phyloP scores from a whole-genome alignment of 2,113 vertebrate species.

The Heterotilapia buettikoferi region DNA sequence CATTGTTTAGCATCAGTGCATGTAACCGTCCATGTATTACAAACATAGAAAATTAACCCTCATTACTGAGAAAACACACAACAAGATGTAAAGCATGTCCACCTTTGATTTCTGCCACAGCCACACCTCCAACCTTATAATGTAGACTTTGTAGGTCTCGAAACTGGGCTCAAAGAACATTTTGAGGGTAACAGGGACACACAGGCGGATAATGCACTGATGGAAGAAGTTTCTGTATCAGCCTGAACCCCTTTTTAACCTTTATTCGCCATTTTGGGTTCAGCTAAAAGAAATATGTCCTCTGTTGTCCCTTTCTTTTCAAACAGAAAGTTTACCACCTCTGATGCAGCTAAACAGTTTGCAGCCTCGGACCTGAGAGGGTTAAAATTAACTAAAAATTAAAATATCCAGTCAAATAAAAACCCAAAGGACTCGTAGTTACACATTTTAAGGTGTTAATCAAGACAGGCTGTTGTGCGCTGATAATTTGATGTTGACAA shows the following conservation, averaged over 20 bases:
- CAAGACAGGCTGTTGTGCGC: background rate
- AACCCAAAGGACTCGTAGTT: background rate
- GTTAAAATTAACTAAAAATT: background rate
- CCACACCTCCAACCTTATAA: background rate
- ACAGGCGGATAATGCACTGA: background rate
- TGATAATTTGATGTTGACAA: background rate
- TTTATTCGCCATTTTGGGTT: background rate
- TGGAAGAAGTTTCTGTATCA: background rate
- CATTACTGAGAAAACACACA: background rate
- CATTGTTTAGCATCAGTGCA: background rate
- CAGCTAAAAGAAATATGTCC: background rate
- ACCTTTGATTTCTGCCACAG: background rate
- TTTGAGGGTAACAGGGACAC: background rate
- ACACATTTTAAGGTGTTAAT: background rate
- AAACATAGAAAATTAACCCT: background rate
- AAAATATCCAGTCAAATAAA: background rate
- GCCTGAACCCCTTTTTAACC: background rate
- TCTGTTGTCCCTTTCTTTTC: background rate
- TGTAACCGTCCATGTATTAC: background rate
- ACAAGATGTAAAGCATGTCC: background rate
- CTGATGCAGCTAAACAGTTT: background rate
- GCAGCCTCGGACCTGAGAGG: background rate
- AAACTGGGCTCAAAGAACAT: background rate
- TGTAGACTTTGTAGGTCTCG: background rate
- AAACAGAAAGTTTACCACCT: background rate